These are phyloP conservation scores for Oryzaephilus surinamensis DNA, from an alignment of 1,140 invertebrate species.

Conservation along the genomic window DNA sequence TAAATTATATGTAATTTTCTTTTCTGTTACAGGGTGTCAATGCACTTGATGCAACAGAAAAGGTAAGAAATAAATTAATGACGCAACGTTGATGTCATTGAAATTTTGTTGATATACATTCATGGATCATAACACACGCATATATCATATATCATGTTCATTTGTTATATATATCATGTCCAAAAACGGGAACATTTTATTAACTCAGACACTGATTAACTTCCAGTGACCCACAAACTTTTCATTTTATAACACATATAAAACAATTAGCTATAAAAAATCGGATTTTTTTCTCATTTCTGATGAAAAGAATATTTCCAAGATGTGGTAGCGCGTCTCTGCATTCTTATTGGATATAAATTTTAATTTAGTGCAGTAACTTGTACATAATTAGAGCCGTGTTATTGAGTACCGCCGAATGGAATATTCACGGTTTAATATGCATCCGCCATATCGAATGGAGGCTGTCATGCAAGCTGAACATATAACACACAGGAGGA, in stretches of 20 bases:
- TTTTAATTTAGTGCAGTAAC: too few species aligned
- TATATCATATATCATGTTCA: constrained; percentile 26
- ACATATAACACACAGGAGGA: too few species aligned
- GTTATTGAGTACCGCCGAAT: constrained; percentile 13
- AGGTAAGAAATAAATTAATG: constrained; percentile 4
- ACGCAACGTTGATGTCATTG: neutral
- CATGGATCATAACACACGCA: constrained; percentile 29
- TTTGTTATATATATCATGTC: constrained; percentile 22
- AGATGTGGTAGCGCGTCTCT: neutral
- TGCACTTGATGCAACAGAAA: constrained; percentile 8
- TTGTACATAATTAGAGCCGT: neutral
- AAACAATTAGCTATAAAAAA: neutral
- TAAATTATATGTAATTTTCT: constrained; percentile 3
- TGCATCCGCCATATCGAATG: constrained; percentile 27
- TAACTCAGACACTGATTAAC: constrained; percentile 23
- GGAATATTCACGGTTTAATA: constrained; percentile 24
- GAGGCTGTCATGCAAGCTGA: constrained; percentile 22
- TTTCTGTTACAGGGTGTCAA: neutral
- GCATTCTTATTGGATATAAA: neutral
- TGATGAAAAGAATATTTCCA: neutral
- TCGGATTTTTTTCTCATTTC: neutral
- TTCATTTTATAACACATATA: neutral
- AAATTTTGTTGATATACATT: constrained; percentile 20
- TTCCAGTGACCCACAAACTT: constrained; percentile 16
- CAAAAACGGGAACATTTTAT: constrained; percentile 26